phyloP scores from a whole-genome alignment of 2,113 vertebrate genomes.

The Paedocypris sp. region DNA sequence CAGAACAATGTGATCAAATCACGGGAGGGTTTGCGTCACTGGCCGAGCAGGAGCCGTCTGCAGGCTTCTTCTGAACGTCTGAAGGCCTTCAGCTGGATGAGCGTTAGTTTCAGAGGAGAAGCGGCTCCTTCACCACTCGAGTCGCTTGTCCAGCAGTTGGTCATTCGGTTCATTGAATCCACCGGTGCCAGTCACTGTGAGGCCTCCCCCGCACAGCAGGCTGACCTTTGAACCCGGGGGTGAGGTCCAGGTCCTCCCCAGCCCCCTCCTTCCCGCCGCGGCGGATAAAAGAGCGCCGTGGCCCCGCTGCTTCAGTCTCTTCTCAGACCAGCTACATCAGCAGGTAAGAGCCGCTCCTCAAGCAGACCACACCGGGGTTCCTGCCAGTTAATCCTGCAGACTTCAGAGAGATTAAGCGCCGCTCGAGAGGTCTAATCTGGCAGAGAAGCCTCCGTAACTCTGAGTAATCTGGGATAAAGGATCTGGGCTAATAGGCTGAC shows the following conservation, averaged over 20 bases:
- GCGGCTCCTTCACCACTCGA: too few relatives aligned
- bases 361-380: neutral
- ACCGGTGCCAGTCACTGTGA: too few relatives aligned
- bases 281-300: constrained; percentile 52
- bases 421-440: constrained; percentile 30
- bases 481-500: constrained; percentile 18
- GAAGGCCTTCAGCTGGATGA: too few relatives aligned
- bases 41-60: too few relatives aligned
- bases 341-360: constrained; percentile 52
- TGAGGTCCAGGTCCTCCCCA: constrained; percentile 63
- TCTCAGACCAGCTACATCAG: constrained; percentile 40
- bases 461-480: constrained; percentile 29
- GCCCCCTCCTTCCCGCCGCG: constrained; percentile 27
- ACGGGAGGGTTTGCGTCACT: too few relatives aligned
- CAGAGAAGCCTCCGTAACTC: constrained; percentile 20
- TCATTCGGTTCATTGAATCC: too few relatives aligned
- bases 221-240: constrained; percentile 61
- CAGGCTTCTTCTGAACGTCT: too few relatives aligned
- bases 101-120: too few relatives aligned
- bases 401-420: constrained; percentile 16
- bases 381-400: constrained; percentile 1
- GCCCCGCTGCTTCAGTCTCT: constrained; percentile 48
- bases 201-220: constrained; percentile 31
- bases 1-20: neutral
- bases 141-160: too few relatives aligned